Evolutionary conservation across 1,140 invertebrate genomes (phyloP), one percentile per base, ranked within the genome.

Genomic region (Druon quercuslanigerum): DNA sequence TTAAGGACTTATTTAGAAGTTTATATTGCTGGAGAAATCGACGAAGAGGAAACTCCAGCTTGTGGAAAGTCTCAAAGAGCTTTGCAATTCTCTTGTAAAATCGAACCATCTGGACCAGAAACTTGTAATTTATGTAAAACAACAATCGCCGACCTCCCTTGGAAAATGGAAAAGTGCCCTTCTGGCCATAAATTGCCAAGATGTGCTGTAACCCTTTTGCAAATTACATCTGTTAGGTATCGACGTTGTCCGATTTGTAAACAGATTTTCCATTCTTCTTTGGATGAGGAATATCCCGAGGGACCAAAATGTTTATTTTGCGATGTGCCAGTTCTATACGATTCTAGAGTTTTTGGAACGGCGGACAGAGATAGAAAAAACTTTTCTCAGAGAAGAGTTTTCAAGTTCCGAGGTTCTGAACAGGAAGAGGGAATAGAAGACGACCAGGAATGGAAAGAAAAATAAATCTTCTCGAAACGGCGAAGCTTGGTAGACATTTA

Each of bases 121-220:
- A 54, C 75, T 7, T 92, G 91, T 12, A 83, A 84, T 51, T 73
- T 91, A 4, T 91, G 91, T 14, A 74, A 76, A 0, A 82, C 82
- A 74, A 19, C 75, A 0, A 84, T 91, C 71, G 82, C 77, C 6
- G 87, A 89, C 50, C 73, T 85, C 17, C 82, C 88, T 0, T 89
- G 86, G 85, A 83, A 82, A 14, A 77, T 75, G 3, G 79, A 75
- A 3, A 76, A 76, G 2, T 92, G 91, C 79, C 74, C 86, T 0
- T 71, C 54, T 0, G 90, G 90, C 16, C 91, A 92, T 66, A 86
- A 87, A 57, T 81, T 92, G 56, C 83, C 88, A 6, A 85, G 91
- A 75, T 92, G 91, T 78, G 84, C 87, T 12, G 57, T 87, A n/a
- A 91, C 89, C 13, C 77, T 90, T 12, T 81, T 90, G 17, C 90